These are phyloP conservation scores for Pasiphila rectangulata DNA, from an alignment of 2,888 invertebrate species.

Conservation along the genomic window DNA sequence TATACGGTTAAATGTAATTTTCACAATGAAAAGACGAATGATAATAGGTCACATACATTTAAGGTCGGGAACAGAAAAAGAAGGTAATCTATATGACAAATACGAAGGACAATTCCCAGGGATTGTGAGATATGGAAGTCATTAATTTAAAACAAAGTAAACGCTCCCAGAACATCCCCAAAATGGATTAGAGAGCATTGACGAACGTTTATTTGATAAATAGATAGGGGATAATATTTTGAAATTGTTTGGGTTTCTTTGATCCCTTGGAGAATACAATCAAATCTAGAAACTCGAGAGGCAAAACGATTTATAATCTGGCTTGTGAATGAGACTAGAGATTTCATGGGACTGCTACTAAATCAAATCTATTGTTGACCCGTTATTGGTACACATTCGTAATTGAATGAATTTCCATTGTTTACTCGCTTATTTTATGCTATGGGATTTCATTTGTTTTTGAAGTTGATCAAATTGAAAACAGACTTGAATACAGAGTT, in stretches of 20 bases:
- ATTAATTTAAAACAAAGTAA: constrained; percentile 70
- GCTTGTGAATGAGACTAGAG: constrained; percentile 9
- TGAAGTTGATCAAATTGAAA: not conserved
- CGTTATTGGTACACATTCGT: not conserved
- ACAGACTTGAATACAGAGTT: not conserved
- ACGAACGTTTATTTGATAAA: constrained; percentile 52
- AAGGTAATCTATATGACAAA: constrained; percentile 70
- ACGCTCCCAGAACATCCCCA: constrained; percentile 45
- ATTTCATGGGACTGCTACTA: not conserved
- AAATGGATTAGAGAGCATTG: constrained; percentile 56
- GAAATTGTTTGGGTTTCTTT: constrained; percentile 31
- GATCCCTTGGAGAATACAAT: constrained; percentile 21
- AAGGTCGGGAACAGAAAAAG: constrained; percentile 59
- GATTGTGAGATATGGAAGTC: constrained; percentile 59
- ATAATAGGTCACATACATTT: constrained; percentile 48
- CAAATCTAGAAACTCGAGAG: constrained; percentile 10
- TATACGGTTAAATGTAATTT: constrained; percentile 34
- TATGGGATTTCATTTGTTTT: not conserved
- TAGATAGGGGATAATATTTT: constrained; percentile 45
- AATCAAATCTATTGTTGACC: not conserved
- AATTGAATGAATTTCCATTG: not conserved
- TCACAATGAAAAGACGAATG: constrained; percentile 41
- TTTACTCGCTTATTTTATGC: not conserved
- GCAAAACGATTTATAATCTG: constrained; percentile 18
- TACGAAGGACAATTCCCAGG: constrained; percentile 60